These are phyloP conservation scores for Drosophila nikananu DNA, from an alignment of 1,140 invertebrate genomes.

Conservation along the genomic window DNA sequence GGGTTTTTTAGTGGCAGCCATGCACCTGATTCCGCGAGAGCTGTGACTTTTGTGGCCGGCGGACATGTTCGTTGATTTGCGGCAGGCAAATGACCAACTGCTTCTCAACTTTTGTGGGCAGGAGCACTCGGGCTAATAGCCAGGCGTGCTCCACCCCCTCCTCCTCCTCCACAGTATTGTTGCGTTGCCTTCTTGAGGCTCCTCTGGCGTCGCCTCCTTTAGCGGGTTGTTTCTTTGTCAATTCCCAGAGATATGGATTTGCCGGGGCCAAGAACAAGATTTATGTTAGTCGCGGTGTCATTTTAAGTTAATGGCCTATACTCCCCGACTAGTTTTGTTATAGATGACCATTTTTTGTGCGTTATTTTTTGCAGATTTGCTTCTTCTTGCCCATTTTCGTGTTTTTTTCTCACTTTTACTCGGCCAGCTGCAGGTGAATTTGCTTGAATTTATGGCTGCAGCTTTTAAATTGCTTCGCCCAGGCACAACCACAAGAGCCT, in stretches of 20 bases:
- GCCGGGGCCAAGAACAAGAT: slow-evolving; percentile 50
- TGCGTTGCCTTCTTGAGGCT: background rate
- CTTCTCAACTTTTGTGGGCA: slow-evolving; percentile 37
- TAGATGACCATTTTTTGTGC: slow-evolving; percentile 34
- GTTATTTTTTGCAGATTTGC: background rate
- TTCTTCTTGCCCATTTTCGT: background rate
- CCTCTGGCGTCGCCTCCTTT: background rate
- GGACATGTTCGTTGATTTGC: slow-evolving; percentile 79
- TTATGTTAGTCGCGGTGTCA: slow-evolving; percentile 75
- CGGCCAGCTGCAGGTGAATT: slow-evolving; percentile 68
- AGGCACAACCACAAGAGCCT: slow-evolving; percentile 33
- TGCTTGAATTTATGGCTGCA: slow-evolving; percentile 57
- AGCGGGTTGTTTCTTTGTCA: slow-evolving; percentile 59
- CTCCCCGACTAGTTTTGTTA: slow-evolving; percentile 47
- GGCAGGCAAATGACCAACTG: slow-evolving; percentile 70
- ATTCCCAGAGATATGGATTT: slow-evolving; percentile 70
- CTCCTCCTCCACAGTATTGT: slow-evolving; percentile 6
- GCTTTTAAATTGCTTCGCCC: slow-evolving; percentile 75
- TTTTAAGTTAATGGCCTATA: slow-evolving; percentile 77
- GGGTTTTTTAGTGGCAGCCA: background rate
- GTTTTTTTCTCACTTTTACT: slow-evolving; percentile 9
- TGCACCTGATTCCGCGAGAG: slow-evolving; percentile 73
- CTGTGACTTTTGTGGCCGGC: slow-evolving; percentile 48
- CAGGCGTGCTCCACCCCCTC: slow-evolving; percentile 13
- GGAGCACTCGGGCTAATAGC: slow-evolving; percentile 67